Conservation (phyloP, 1,140 invertebrate genomes). For the Charaxes varanes region DNA sequence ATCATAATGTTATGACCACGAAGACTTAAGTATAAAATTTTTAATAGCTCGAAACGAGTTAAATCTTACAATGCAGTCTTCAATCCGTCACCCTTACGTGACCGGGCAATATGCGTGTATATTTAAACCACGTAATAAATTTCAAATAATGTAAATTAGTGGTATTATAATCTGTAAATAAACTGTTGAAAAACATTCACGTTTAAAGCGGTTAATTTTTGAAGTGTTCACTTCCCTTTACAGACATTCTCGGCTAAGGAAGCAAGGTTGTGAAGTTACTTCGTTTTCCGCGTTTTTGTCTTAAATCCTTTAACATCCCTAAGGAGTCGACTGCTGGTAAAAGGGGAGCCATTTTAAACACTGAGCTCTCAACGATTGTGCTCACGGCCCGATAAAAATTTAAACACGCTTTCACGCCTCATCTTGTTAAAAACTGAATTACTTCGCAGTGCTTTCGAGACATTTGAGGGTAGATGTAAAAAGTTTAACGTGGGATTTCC, state of each 20-base stretch:
- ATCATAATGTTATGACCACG: no score
- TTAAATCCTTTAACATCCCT: constrained; percentile 54
- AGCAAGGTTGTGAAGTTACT: constrained; percentile 22
- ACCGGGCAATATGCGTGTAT: no score
- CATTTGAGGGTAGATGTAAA: constrained; percentile 3
- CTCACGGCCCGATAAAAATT: constrained; percentile 43
- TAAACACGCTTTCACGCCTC: constrained; percentile 34
- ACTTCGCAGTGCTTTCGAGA: constrained; percentile 17
- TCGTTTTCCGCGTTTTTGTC: constrained; percentile 40
- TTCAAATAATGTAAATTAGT: no score
- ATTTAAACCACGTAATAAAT: no score
- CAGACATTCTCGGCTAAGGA: constrained; percentile 13
- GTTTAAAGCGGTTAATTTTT: no score
- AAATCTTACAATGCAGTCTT: no score
- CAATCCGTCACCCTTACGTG: no score
- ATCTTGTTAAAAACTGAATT: constrained; percentile 39
- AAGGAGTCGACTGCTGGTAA: constrained; percentile 34
- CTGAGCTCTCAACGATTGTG: constrained; percentile 37
- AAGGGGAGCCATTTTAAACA: constrained; percentile 48
- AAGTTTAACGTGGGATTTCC: no score
- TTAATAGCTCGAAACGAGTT: no score
- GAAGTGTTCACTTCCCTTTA: constrained; percentile 31
- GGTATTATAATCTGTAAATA: no score
- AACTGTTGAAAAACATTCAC: neutral
- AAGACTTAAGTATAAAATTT: no score